Evolutionary conservation across 2,888 invertebrate genomes (phyloP), one percentile per base, ranked within the genome.

Genomic region (Tetragonula carbonaria): DNA sequence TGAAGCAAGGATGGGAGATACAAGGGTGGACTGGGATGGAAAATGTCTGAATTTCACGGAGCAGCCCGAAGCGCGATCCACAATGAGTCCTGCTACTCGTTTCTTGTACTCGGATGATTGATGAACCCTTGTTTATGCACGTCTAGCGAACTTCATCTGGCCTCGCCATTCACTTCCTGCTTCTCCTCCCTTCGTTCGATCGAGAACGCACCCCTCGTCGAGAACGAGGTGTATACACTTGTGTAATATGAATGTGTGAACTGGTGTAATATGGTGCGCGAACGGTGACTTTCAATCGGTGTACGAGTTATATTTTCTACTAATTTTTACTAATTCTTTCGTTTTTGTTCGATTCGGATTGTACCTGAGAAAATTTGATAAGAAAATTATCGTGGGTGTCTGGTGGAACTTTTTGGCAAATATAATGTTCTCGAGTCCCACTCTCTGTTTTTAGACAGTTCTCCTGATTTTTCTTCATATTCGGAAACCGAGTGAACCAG

Each of bases 101-200:
- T 90, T 86, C 88, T 88, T 85, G 87, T 87, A 85, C 86, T 87
- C 78, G 73, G 88, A 89, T 91, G 91, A 91, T 91, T 80, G 91
- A 91, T 88, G 89, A 91, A 80, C 84, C 74, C 87, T 90, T 90
- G 90, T 90, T 91, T 90, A 59, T 59, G 57, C 23, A 90, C 90
- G 88, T 84, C 81, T 80, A 68, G 45, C 76, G 65, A 80, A 81
- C 77, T 87, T 88, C 67, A 89, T 86, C 84, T 79, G 76, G 74
- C 79, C 76, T 73, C 74, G 68, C 55, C 80, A 78, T 84, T 85
- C 80, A 55, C 74, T 86, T 86, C 85, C 86, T 82, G 80, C 81
- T 80, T 74, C 74, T 71, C 50, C 81, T 82, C 78, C 55, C 62
- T 67, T 82, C 85, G 80, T 85, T 84, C 84, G 51, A 66, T 57